Evolutionary conservation across 64 coral and sea anemone genomes (phyloP).

Genomic region (Porites lutea): DNA sequence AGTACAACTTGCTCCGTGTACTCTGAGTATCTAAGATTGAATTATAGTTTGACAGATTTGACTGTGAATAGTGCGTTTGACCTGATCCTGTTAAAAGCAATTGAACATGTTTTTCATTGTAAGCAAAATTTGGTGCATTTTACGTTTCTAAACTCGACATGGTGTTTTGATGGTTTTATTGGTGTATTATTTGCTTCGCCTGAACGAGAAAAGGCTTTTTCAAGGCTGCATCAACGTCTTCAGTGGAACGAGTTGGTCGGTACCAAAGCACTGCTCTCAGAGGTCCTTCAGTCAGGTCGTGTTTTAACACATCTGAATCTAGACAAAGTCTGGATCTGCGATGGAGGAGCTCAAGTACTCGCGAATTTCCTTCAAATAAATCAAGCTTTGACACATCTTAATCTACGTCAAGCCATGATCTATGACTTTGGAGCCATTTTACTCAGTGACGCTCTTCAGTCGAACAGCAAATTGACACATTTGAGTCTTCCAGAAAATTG

Average conservation of each 20-base stretch:
- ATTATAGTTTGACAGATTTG: background rate
- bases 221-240: too few relatives aligned
- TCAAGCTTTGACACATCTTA: too few relatives aligned
- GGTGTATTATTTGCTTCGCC: background rate
- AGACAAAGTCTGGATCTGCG: too few relatives aligned
- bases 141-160: background rate
- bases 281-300: too few relatives aligned
- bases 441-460: background rate
- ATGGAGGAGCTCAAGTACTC: too few relatives aligned
- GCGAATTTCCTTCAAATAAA: too few relatives aligned
- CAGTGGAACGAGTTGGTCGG: too few relatives aligned
- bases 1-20: background rate
- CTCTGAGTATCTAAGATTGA: background rate
- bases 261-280: too few relatives aligned
- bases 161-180: too few relatives aligned
- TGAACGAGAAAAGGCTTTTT: background rate
- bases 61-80: background rate
- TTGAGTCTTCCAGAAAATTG: background rate
- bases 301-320: too few relatives aligned
- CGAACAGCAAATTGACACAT: background rate
- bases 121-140: background rate
- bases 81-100: background rate
- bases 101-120: background rate
- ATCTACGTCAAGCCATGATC: background rate
- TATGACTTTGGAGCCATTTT: background rate